Conservation (phyloP, 1,140 invertebrate genomes). For the Brachionus manjavacas region DNA sequence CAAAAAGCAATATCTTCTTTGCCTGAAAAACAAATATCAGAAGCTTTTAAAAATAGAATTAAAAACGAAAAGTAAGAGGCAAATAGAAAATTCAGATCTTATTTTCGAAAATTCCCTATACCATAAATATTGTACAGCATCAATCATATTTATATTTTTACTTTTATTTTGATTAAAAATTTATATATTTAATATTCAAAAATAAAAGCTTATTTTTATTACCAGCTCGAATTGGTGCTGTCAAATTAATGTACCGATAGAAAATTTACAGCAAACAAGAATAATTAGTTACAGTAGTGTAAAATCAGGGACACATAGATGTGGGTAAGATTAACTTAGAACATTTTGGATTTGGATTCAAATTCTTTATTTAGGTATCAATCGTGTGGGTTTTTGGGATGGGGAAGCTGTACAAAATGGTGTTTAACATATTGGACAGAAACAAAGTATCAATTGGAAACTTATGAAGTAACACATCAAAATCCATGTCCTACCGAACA, state of each 20-base stretch:
- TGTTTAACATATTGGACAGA: constrained; percentile 6
- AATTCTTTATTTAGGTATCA: not conserved
- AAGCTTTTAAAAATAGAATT: not conserved
- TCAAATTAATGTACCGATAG: not conserved
- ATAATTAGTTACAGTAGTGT: constrained; percentile 4
- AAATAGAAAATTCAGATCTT: not conserved
- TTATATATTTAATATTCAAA: not conserved
- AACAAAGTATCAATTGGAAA: not conserved
- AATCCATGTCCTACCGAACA: not conserved
- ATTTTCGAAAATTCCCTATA: not conserved
- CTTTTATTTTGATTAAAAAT: too few relatives aligned
- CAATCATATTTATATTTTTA: too few relatives aligned
- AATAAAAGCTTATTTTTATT: not conserved
- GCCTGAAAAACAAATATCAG: not conserved
- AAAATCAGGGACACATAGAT: constrained; percentile 13
- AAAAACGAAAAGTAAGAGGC: not conserved
- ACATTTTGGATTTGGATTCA: not conserved
- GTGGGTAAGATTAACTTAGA: not conserved
- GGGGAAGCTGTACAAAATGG: constrained; percentile 26
- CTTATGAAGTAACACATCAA: constrained; percentile 32
- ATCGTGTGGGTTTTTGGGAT: constrained; percentile 36
- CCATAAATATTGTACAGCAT: too few relatives aligned
- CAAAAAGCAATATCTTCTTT: not conserved
- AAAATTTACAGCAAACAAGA: constrained; percentile 20
- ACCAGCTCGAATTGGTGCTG: constrained; percentile 30